A percentile compares a stretch with the other conserved stretches of the same genome.
phyloP scores from a whole-genome alignment of 2,113 vertebrate genomes.

The Turdus rufiventris region DNA sequence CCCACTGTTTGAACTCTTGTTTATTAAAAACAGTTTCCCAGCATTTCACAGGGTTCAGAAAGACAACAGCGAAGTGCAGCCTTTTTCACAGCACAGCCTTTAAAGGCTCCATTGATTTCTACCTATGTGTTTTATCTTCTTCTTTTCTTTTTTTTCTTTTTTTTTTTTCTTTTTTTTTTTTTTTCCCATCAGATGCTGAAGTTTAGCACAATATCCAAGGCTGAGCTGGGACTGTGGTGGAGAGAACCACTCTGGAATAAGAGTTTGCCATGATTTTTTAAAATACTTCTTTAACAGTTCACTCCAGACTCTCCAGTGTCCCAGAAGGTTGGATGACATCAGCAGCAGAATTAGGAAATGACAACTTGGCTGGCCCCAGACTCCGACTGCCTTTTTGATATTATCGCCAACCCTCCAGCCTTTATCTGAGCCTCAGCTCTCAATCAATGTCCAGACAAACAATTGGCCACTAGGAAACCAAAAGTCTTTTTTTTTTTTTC shows the following conservation, averaged over 20 bases:
- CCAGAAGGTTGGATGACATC: constrained; percentile 13
- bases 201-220: constrained; percentile 11
- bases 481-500: neutral
- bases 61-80: constrained; percentile 67
- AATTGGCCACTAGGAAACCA: neutral
- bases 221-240: neutral
- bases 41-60: constrained; percentile 69
- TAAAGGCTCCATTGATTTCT: constrained; percentile 69
- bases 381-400: neutral
- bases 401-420: neutral
- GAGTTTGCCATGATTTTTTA: neutral
- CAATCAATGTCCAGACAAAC: constrained; percentile 1
- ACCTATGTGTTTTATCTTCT: constrained; percentile 49
- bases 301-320: neutral
- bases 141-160: neutral
- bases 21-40: constrained; percentile 82
- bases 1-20: constrained; percentile 80
- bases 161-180: neutral
- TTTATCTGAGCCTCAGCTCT: neutral
- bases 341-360: constrained; percentile 31
- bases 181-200: constrained; percentile 2
- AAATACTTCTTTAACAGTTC: neutral
- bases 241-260: neutral
- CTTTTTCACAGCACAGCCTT: constrained; percentile 45
- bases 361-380: constrained; percentile 25